These are phyloP conservation scores for Galeopterus variegatus DNA, from an alignment of 2,113 vertebrate genomes.

Conservation along the genomic window DNA sequence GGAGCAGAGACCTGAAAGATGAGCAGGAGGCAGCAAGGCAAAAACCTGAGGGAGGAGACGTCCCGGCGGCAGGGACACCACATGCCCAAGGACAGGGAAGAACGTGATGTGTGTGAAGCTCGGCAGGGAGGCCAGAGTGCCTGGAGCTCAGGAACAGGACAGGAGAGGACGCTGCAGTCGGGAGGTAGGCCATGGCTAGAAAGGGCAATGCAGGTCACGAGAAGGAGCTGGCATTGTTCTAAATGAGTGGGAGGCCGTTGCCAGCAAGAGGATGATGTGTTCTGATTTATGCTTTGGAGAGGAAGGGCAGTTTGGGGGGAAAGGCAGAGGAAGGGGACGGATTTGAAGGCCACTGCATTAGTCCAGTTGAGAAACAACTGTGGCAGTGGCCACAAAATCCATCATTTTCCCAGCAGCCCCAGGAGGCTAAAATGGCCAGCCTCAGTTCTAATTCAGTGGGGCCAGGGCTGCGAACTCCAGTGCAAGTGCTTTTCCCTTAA, in stretches of 20 bases:
- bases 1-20: background rate
- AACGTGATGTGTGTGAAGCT: background rate
- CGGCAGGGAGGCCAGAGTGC: rapidly evolving
- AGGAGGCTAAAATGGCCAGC: background rate
- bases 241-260: background rate
- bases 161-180: rapidly evolving
- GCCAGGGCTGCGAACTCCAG: background rate
- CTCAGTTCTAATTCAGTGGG: background rate
- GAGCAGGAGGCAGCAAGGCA: background rate
- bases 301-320: background rate
- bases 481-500: background rate
- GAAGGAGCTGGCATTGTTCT: background rate
- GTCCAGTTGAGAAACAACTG: background rate
- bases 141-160: background rate
- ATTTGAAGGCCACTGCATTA: background rate
- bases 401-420: background rate
- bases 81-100: background rate
- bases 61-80: background rate
- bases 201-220: background rate
- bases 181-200: background rate
- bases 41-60: background rate
- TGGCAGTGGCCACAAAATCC: background rate
- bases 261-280: background rate
- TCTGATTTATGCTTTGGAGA: background rate
- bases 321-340: background rate